These are phyloP conservation scores for Ochropacha duplaris DNA, from an alignment of 2,888 invertebrate genomes.

Conservation along the genomic window DNA sequence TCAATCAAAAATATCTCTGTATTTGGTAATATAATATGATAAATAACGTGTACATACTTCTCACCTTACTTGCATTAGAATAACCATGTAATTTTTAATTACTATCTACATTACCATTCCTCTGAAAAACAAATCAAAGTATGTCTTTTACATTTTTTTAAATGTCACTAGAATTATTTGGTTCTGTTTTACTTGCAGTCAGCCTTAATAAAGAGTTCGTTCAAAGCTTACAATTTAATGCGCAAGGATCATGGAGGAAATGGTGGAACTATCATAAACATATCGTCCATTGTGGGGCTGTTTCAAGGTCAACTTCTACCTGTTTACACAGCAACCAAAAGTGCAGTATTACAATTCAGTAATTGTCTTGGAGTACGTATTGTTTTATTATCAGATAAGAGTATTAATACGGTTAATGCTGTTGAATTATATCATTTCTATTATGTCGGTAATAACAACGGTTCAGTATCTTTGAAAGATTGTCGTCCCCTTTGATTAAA, in stretches of 20 bases:
- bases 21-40: no score
- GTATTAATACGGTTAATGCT: background rate
- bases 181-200: constrained; percentile 47
- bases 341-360: constrained; percentile 70
- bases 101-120: no score
- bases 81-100: no score
- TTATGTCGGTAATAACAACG: no score
- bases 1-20: no score
- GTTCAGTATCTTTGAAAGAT: no score
- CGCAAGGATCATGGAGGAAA: constrained; percentile 59
- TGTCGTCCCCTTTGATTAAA: no score
- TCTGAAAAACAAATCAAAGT: no score
- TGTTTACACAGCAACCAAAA: constrained; percentile 67
- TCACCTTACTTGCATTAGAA: no score
- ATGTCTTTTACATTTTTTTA: no score
- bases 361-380: constrained; percentile 66
- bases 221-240: constrained; percentile 66
- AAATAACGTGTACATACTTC: no score
- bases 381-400: background rate
- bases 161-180: no score
- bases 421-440: background rate
- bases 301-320: constrained; percentile 48
- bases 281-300: constrained; percentile 64
- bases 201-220: constrained; percentile 58
- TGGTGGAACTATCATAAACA: constrained; percentile 69